Evolutionary conservation across 2,888 invertebrate species (phyloP).

Genomic region (Cetonia aurata): DNA sequence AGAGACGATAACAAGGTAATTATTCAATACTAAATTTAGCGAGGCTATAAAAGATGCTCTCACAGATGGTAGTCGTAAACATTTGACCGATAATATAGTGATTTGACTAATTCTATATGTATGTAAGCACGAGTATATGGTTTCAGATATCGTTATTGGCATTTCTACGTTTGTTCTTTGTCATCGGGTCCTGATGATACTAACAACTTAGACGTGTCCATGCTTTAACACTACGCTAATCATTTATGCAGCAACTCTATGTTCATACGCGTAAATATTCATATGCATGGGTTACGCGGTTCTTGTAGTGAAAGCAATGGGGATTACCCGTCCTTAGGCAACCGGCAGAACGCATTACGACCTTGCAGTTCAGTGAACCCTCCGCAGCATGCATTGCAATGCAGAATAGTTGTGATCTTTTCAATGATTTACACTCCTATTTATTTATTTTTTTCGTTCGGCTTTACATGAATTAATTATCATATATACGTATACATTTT

Average conservation of each 20-base stretch:
- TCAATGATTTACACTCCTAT: conserved; percentile 35
- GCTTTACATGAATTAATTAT: conserved; percentile 34
- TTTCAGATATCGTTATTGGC: too few species aligned
- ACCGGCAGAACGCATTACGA: conserved; percentile 46
- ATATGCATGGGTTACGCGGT: background rate
- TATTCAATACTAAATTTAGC: too few species aligned
- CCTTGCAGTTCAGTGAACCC: conserved; percentile 51
- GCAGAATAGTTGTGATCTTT: conserved; percentile 32
- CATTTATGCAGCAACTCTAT: conserved; percentile 16
- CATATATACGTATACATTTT: conserved; percentile 18
- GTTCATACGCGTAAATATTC: conserved; percentile 11
- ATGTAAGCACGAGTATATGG: too few species aligned
- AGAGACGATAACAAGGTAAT: too few species aligned
- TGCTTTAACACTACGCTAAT: conserved; percentile 1
- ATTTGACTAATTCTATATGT: too few species aligned
- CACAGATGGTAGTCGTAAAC: too few species aligned
- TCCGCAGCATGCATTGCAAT: conserved; percentile 22
- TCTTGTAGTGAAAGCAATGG: conserved; percentile 49
- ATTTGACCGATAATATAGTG: too few species aligned
- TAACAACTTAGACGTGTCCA: too few species aligned
- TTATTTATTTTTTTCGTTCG: conserved; percentile 29
- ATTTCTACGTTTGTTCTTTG: too few species aligned
- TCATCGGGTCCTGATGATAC: too few species aligned
- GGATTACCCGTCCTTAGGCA: conserved; percentile 48
- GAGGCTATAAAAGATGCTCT: too few species aligned